A percentile compares a stretch with the other conserved stretches of the same genome.
Evolutionary conservation across 2,888 invertebrate genomes (phyloP).

Genomic region (Campoplex capitator): DNA sequence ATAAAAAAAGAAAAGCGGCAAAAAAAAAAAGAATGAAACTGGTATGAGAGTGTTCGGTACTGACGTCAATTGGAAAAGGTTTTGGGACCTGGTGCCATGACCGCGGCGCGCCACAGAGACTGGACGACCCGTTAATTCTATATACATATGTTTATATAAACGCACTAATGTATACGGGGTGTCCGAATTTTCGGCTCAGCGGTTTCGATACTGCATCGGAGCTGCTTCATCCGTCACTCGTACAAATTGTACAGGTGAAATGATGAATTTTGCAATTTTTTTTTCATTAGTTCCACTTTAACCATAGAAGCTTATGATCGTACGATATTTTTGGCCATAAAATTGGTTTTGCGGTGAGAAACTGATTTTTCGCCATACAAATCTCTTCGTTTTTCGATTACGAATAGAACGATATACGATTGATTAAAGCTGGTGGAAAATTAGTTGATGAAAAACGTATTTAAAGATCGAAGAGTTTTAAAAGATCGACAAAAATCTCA

Average conservation of each 20-base stretch:
- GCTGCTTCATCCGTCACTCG: too few species aligned
- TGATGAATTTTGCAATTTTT: neutral
- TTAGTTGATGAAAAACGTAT: too few species aligned
- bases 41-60: conserved; percentile 72
- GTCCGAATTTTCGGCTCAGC: neutral
- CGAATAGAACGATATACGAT: too few species aligned
- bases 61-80: conserved; percentile 85
- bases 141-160: neutral
- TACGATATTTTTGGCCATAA: too few species aligned
- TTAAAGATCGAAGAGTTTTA: too few species aligned
- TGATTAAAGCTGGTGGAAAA: too few species aligned
- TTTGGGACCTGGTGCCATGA: conserved; percentile 73
- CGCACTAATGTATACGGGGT: neutral
- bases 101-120: conserved; percentile 54
- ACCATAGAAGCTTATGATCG: too few species aligned
- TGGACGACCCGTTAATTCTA: conserved; percentile 14
- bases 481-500: too few species aligned
- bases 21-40: conserved; percentile 48
- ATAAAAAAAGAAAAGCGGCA: conserved; percentile 29
- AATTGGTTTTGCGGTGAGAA: too few species aligned
- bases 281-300: too few species aligned
- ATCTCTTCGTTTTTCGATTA: too few species aligned
- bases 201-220: neutral
- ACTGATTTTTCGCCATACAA: too few species aligned
- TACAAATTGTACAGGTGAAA: neutral